Evolutionary conservation across 2,113 vertebrate species (phyloP).

Genomic region (Kryptolebias marmoratus): DNA sequence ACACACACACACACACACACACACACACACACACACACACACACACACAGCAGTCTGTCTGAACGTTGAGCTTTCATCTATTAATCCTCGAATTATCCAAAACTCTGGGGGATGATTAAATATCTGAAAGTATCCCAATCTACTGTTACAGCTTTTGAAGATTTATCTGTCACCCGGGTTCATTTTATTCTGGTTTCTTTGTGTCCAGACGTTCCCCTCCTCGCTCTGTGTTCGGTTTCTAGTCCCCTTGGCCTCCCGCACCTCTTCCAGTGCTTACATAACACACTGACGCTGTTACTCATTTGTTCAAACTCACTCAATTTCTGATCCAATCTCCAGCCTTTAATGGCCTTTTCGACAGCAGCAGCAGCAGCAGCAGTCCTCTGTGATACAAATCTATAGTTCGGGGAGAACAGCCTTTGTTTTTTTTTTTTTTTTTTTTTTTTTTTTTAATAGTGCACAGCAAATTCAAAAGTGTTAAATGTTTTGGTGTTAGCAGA

Average conservation of each 20-base stretch:
- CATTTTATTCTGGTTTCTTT: slow-evolving; percentile 29
- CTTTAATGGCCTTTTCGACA: slow-evolving; percentile 32
- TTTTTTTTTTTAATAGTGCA: no score
- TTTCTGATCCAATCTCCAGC: slow-evolving; percentile 49
- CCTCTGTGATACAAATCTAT: slow-evolving; percentile 48
- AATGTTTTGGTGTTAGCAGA: no score
- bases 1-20: slow-evolving; percentile 27
- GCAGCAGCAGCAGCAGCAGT: no score
- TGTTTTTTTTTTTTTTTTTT: slow-evolving; percentile 4
- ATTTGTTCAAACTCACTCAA: slow-evolving; percentile 11
- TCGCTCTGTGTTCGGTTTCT: slow-evolving; percentile 27
- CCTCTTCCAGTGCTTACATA: slow-evolving; percentile 49
- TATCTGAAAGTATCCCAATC: slow-evolving; percentile 21
- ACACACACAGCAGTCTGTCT: slow-evolving; percentile 32
- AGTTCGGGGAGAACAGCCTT: slow-evolving; percentile 25
- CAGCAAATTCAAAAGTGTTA: no score
- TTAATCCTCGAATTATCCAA: slow-evolving; percentile 34
- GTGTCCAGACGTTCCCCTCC: neutral
- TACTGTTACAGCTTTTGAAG: slow-evolving; percentile 24
- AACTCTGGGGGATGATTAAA: slow-evolving; percentile 29
- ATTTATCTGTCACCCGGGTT: neutral
- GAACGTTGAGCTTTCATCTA: slow-evolving; percentile 31
- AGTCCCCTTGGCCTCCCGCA: slow-evolving; percentile 28
- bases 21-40: slow-evolving; percentile 17
- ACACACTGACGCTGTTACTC: slow-evolving; percentile 51